Percentiles rank a stretch among this genome's conserved stretches.
Conservation (phyloP, 2,888 invertebrate species). For the Cactoblastis cactorum region DNA sequence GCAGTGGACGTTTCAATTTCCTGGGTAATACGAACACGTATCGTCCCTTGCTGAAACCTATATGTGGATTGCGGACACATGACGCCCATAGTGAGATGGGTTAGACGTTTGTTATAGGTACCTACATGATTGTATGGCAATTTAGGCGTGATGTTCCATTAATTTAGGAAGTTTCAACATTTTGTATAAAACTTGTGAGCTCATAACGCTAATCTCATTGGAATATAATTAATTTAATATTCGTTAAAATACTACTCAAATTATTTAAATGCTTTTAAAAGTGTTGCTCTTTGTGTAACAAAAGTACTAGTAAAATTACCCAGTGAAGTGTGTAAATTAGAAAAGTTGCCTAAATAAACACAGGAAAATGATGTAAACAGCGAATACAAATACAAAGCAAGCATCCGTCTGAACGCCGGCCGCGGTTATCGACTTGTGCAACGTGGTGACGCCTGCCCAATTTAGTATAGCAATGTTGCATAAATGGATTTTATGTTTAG, state of each 20-base stretch:
- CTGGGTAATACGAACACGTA: conserved; percentile 33
- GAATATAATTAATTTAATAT: too few species aligned
- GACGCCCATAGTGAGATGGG: background rate
- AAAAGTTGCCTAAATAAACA: background rate
- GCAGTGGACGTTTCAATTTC: conserved; percentile 67
- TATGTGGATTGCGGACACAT: conserved; percentile 11
- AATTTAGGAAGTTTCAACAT: too few species aligned
- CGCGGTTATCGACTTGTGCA: conserved; percentile 1
- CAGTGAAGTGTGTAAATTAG: background rate
- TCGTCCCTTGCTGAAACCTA: conserved; percentile 27
- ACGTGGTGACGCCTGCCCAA: background rate
- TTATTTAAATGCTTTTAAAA: too few species aligned
- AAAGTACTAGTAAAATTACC: background rate
- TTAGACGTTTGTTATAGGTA: background rate
- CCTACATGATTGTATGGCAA: too few species aligned
- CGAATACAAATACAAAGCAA: conserved; percentile 2
- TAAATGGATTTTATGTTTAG: background rate
- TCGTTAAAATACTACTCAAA: too few species aligned
- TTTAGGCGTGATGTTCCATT: too few species aligned
- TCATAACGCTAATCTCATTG: too few species aligned
- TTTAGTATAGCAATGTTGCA: conserved; percentile 1
- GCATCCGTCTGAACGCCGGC: background rate
- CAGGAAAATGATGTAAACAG: conserved; percentile 9
- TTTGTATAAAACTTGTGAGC: too few species aligned
- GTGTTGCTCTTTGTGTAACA: background rate